Evolutionary conservation across 92 coral and sea anemone species (phyloP).

Genomic region (Parazoanthus atlanticus): DNA sequence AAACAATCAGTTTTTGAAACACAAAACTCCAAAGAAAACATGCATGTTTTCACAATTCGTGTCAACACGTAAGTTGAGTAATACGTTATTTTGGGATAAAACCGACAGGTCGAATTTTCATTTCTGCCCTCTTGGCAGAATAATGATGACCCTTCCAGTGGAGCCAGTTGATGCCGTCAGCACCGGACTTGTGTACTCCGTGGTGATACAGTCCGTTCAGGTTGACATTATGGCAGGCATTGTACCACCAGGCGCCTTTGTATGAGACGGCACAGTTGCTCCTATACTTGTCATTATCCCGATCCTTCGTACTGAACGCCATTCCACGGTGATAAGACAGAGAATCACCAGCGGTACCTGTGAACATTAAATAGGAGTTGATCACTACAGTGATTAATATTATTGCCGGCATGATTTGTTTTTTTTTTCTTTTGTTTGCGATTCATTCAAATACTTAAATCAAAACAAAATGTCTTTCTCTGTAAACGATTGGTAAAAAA

Average conservation of each 20-base stretch:
- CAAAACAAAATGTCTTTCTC: no score
- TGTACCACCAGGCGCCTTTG: neutral
- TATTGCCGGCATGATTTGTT: no score
- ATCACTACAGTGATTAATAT: no score
- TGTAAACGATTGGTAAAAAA: no score
- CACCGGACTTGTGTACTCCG: neutral
- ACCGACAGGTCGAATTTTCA: neutral
- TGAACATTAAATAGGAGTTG: no score
- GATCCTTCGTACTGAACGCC: neutral
- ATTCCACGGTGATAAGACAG: neutral
- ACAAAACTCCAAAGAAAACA: no score
- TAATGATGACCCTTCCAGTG: neutral
- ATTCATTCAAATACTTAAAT: no score
- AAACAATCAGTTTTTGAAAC: no score
- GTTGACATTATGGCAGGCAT: neutral
- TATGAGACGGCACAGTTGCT: neutral
- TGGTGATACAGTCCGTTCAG: neutral
- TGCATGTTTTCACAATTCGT: no score
- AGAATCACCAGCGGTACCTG: neutral
- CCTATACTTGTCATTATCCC: neutral
- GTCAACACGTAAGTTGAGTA: no score
- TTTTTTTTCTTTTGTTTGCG: no score
- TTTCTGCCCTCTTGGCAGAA: neutral
- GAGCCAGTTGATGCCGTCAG: neutral
- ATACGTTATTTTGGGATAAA: no score